These are phyloP conservation scores for Ctenomys sociabilis DNA, from an alignment of 2,113 vertebrate species.

Conservation along the genomic window DNA sequence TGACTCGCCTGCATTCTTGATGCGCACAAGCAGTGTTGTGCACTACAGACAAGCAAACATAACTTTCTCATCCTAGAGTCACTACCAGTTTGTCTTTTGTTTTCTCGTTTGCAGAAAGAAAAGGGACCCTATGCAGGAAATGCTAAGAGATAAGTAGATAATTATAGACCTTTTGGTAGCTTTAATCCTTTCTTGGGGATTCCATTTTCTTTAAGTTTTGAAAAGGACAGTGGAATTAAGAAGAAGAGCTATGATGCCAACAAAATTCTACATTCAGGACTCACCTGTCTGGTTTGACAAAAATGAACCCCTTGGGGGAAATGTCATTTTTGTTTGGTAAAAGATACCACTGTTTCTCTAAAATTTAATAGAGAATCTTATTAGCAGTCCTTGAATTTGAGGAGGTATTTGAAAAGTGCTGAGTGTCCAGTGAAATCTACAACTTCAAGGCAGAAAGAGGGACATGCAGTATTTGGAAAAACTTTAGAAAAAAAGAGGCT, in stretches of 20 bases:
- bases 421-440: not conserved
- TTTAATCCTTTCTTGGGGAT: not conserved
- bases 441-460: conserved; percentile 80
- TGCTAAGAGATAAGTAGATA: not conserved
- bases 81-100: not conserved
- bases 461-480: conserved; percentile 86
- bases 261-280: not conserved
- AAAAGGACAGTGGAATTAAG: not conserved
- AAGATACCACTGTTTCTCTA: not conserved
- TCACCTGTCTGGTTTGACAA: not conserved
- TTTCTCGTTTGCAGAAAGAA: not conserved
- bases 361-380: not conserved
- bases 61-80: not conserved
- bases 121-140: not conserved
- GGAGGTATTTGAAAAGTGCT: not conserved
- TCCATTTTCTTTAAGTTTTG: not conserved
- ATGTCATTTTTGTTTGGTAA: not conserved
- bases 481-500: conserved; percentile 89
- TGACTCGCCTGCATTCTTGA: not conserved
- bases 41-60: not conserved
- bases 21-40: not conserved
- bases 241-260: not conserved
- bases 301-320: not conserved
- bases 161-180: not conserved
- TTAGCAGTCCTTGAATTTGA: not conserved